Evolutionary conservation across 1,140 invertebrate genomes (phyloP), one percentile per base, ranked within the genome.

Genomic region (Cyrtorhinus lividipennis): DNA sequence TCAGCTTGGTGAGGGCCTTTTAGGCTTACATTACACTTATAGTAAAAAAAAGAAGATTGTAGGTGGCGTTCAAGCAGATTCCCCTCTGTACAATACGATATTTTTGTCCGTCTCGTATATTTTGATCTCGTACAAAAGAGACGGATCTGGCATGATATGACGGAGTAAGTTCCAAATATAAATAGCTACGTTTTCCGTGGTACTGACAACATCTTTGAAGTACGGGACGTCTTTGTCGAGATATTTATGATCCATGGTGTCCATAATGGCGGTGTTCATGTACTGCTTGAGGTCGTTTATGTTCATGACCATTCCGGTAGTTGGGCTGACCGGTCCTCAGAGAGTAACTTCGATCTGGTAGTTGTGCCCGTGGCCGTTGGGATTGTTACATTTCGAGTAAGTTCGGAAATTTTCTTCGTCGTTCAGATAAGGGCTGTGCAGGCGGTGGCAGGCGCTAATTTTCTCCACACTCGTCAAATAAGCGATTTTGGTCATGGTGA

Each of bases 291-390:
- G 76, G 71, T 94, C 90, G 48, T 80, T 79, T 23, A 98, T 81
- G 76, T 99, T 97, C 79, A 97, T 87, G 0, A 98, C 90, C 95
- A 98, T 98, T 15, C 95, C 95, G n/a, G 91, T 97, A 56, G 75
- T 76, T 23, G 75, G 71, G 74, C 95, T 81, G 1, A 98, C 79
- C 61, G 86, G 82, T 18, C 94, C 94, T 71, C 83, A 81, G 2
- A 98, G 79, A 44, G 90, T 95, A 1, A 97, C 89, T 76, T 96
- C 85, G 60, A 96, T 90, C 93, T 71, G 60, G 76, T 99, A 98
- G 74, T 98, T 98, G 71, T 98, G 95, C 13, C 95, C 95, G 78
- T 99, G 95, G 0, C 95, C 94, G 80, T 95, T 88, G 53, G 82
- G 81, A 77, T 97, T 94, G 70, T 97, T 97, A 71, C 95, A 99